Base-by-base conservation (phyloP, 1,140 invertebrate species). In the Drosophila aff. region DNA sequence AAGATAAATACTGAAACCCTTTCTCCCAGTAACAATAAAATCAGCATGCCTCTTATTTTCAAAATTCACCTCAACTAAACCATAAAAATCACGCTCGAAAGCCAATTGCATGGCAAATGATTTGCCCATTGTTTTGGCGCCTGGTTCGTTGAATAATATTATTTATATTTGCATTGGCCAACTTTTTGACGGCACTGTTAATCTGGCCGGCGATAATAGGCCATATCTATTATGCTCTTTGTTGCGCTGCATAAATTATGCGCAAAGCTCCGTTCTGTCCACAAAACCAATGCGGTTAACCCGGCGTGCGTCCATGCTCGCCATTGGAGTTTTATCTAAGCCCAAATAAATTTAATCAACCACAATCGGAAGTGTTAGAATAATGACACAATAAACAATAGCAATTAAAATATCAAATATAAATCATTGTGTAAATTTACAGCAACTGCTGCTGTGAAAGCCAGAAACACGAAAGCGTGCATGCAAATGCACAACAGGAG, bases 371-470 rank as follows among this genome's bases (percentile, higher is more conserved):
- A 89, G 85, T 89, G 86, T 90, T 90, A 81, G 85, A 90, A 89
- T 90, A 90, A 89, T 89, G 86, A 90, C 85, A 89, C 85, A 89
- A 89, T 89, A 89, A 89, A 89, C 85, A 89, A 89, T 83, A 85
- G 85, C 85, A 89, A 89, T 89, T 89, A 89, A 89, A 89, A 89
- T 89, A 89, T 89, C 85, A 90, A 90, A 81, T 77, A 89, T 89
- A 90, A 89, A 89, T 89, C 85, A 89, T 84, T 85, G 81, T 90
- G 82, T 65, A 87, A 89, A 87, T 87, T 84, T 78, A 89, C 81
- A 90, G 60, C 84, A 75, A 89, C 78, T 83, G 79, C 79, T 50
- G 79, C 79, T 68, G 76, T 77, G 72, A 72, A 86, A 79, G 55
- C 66, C 76, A 79, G 86, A 68, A 63, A 66, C 44, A 43, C 38